phyloP scores from a whole-genome alignment of 2,888 invertebrate genomes.

The Scelioninae gen. 1 region DNA sequence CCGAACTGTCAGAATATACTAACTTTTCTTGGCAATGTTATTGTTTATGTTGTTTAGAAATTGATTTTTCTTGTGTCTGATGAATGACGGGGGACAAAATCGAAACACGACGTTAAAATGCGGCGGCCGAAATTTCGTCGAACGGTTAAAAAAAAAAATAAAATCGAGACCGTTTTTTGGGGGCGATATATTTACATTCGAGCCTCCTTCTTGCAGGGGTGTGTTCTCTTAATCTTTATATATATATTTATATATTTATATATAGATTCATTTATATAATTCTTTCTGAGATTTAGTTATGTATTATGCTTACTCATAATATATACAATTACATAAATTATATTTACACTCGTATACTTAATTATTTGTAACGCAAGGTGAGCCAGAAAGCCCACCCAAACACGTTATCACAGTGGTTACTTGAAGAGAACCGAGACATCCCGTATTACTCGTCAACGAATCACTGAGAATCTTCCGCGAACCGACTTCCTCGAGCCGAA shows the following conservation, averaged over 20 bases:
- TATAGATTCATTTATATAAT: constrained; percentile 45
- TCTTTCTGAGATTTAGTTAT: constrained; percentile 14
- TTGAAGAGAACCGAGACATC: constrained; percentile 78
- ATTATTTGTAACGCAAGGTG: constrained; percentile 62
- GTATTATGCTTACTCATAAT: constrained; percentile 5
- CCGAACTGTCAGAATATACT: too few species aligned
- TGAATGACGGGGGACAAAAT: too few species aligned
- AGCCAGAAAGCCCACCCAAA: constrained; percentile 27
- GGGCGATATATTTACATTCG: too few species aligned
- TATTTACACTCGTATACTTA: constrained; percentile 68
- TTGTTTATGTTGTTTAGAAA: too few species aligned
- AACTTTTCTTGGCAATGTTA: too few species aligned
- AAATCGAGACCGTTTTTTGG: too few species aligned
- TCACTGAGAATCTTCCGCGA: constrained; percentile 70
- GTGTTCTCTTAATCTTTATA: constrained; percentile 38
- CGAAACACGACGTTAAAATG: too few species aligned
- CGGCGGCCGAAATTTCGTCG: too few species aligned
- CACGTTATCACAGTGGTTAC: constrained; percentile 79
- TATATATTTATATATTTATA: constrained; percentile 43
- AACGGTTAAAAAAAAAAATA: too few species aligned
- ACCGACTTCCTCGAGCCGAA: constrained; percentile 13
- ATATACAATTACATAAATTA: constrained; percentile 65
- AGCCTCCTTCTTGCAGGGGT: not conserved
- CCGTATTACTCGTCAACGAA: constrained; percentile 75
- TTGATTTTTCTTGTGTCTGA: too few species aligned